Percentiles rank a stretch among this genome's conserved stretches.
phyloP scores from a whole-genome alignment of 2,797 vertebrate genomes.

The Gallirallus australis region DNA sequence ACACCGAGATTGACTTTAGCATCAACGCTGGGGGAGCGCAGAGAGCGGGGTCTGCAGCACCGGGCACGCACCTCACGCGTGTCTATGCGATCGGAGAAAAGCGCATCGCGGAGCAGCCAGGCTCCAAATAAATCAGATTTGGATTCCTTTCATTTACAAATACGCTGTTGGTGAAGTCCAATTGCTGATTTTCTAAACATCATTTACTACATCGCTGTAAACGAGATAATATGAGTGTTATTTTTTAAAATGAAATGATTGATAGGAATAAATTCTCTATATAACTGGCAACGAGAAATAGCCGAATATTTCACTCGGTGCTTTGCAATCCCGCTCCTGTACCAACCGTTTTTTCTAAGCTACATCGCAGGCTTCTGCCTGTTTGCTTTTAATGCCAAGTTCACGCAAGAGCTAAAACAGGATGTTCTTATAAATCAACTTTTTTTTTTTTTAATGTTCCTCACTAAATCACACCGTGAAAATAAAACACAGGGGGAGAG shows the following conservation, averaged over 20 bases:
- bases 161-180: background rate
- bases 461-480: background rate
- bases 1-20: accelerated
- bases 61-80: background rate
- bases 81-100: background rate
- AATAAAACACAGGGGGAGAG: background rate
- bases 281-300: background rate
- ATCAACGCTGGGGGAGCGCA: background rate
- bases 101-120: background rate
- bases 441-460: background rate
- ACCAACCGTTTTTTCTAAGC: background rate
- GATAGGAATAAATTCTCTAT: background rate
- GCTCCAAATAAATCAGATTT: background rate
- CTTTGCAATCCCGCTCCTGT: background rate
- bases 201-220: background rate
- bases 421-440: background rate
- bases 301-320: background rate
- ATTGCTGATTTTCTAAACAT: background rate
- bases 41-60: background rate
- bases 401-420: background rate
- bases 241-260: background rate
- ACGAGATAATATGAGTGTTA: constrained; percentile 7
- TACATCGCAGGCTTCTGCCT: background rate
- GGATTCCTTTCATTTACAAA: background rate
- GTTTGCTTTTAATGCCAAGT: background rate